These are phyloP conservation scores for Ceyx margarethae DNA, from an alignment of 2,113 vertebrate genomes.

Conservation along the genomic window DNA sequence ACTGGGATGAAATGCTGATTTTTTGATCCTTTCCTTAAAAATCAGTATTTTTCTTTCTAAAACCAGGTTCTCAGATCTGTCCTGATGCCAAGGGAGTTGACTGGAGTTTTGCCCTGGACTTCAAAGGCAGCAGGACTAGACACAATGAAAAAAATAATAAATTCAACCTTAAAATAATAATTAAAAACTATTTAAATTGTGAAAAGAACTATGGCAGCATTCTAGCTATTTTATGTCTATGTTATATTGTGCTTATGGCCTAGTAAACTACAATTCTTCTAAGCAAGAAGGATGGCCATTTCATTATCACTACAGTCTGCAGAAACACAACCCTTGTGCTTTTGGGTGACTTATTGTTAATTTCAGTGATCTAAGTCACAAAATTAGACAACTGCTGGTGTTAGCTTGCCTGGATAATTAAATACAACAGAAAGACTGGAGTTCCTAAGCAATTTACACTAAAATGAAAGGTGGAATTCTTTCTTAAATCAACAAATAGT, in stretches of 20 bases:
- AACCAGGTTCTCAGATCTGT: neutral
- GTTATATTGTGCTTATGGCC: conserved; percentile 64
- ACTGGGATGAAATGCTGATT: conserved; percentile 73
- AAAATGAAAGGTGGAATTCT: neutral
- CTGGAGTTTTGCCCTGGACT: conserved; percentile 10
- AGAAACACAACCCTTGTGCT: conserved; percentile 76
- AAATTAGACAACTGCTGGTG: conserved; percentile 65
- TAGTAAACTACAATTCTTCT: conserved; percentile 56
- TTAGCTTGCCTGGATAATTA: conserved; percentile 28
- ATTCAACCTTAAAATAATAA: conserved; percentile 50
- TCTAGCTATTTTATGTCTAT: conserved; percentile 16
- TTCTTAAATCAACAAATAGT: neutral
- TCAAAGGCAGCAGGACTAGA: conserved; percentile 32
- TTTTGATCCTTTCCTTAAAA: conserved; percentile 54
- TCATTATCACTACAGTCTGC: conserved; percentile 56
- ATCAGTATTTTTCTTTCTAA: neutral
- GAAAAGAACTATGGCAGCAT: conserved; percentile 51
- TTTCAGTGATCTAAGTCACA: conserved; percentile 56
- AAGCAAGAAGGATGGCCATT: conserved; percentile 54
- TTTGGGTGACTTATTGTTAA: conserved; percentile 68
- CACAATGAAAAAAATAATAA: conserved; percentile 28
- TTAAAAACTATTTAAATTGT: conserved; percentile 10
- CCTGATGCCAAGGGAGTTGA: neutral
- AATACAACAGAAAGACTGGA: neutral
- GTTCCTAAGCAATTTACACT: neutral